phyloP scores from a whole-genome alignment of 2,888 invertebrate species.

The Lasius fuliginosus region DNA sequence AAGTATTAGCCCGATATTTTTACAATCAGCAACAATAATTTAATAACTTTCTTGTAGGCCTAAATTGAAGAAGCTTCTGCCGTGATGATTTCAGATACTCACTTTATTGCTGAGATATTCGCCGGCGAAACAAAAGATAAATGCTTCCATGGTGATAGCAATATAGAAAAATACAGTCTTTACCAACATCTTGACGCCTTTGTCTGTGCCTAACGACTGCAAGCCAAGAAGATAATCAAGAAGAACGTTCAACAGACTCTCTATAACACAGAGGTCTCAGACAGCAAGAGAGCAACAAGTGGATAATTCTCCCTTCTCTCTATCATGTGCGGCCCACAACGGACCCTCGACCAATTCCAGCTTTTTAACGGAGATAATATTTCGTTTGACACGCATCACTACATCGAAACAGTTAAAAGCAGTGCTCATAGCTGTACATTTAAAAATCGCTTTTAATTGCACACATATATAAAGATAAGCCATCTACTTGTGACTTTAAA shows the following conservation, averaged over 20 bases:
- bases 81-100: not conserved
- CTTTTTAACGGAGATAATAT: not conserved
- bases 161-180: slow-evolving; percentile 31
- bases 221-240: not conserved
- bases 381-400: not conserved
- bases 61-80: not conserved
- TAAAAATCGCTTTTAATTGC: not conserved
- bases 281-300: not conserved
- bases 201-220: slow-evolving; percentile 32
- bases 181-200: slow-evolving; percentile 28
- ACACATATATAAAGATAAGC: not conserved
- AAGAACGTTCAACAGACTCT: not conserved
- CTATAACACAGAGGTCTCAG: not conserved
- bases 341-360: not conserved
- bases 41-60: not conserved
- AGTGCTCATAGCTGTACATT: not conserved
- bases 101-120: slow-evolving; percentile 48
- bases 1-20: not conserved
- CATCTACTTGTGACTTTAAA: not conserved
- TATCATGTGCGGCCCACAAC: not conserved
- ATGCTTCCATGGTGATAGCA: slow-evolving; percentile 37
- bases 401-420: not conserved
- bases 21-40: not conserved
- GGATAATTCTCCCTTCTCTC: not conserved
- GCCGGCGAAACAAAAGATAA: slow-evolving; percentile 45